These are phyloP conservation scores for Coracias cyanogaster DNA, from an alignment of 2,797 vertebrate species.

Conservation along the genomic window DNA sequence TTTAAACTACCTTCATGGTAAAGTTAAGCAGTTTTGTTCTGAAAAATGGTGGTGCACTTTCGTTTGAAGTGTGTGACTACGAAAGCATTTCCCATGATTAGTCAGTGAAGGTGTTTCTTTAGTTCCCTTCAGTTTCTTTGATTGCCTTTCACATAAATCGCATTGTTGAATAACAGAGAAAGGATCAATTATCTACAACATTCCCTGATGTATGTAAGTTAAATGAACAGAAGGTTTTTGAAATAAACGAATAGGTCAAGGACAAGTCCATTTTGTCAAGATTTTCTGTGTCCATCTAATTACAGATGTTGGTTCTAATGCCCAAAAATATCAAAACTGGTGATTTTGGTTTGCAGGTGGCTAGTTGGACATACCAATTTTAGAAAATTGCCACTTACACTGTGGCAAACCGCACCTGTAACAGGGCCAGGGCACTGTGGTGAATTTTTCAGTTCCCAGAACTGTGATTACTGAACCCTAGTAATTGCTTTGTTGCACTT, in stretches of 20 bases:
- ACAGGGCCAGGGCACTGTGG: neutral
- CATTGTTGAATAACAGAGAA: slow-evolving; percentile 14
- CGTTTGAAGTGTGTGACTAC: neutral
- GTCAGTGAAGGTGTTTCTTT: slow-evolving; percentile 9
- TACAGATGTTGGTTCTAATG: neutral
- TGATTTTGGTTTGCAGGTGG: neutral
- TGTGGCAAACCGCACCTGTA: neutral
- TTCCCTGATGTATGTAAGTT: slow-evolving; percentile 57
- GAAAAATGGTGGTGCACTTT: neutral
- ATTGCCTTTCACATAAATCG: neutral
- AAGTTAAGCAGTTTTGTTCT: neutral
- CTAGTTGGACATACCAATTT: neutral
- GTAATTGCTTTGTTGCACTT: neutral
- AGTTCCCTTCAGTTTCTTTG: slow-evolving; percentile 19
- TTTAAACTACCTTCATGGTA: neutral
- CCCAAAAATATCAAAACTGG: neutral
- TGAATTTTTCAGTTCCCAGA: neutral
- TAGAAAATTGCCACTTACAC: neutral
- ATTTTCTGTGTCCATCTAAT: slow-evolving; percentile 18
- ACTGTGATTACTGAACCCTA: neutral
- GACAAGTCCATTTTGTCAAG: slow-evolving; percentile 51
- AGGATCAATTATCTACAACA: slow-evolving; percentile 38
- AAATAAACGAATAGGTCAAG: slow-evolving; percentile 65
- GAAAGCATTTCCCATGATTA: neutral
- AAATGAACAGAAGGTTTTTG: slow-evolving; percentile 47